These are phyloP conservation scores for Mus spicilegus DNA, from an alignment of 2,113 vertebrate species.

Conservation along the genomic window DNA sequence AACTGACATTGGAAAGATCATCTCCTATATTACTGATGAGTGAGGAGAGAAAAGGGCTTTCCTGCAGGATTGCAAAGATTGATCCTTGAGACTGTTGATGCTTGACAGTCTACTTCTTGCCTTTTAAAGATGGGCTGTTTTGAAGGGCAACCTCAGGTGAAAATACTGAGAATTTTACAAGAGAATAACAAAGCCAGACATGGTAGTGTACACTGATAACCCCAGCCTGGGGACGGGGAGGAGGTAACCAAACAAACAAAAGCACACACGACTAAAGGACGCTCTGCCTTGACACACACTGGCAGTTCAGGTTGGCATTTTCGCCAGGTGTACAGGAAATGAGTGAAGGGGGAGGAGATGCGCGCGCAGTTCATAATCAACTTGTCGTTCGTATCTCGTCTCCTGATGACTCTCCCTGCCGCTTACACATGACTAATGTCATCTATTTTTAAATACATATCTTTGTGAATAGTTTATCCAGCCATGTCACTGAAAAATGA, in stretches of 20 bases:
- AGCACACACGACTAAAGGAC: neutral
- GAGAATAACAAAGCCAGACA: neutral
- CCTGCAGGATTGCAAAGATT: neutral
- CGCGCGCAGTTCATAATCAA: neutral
- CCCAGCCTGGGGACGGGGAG: neutral
- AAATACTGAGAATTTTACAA: neutral
- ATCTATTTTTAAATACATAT: neutral
- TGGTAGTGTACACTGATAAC: neutral
- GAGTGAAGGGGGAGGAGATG: neutral
- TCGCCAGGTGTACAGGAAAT: neutral
- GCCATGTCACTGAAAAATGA: constrained; percentile 1
- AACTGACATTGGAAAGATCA: neutral
- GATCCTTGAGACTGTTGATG: neutral
- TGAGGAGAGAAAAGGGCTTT: neutral
- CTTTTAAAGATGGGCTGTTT: constrained; percentile 11
- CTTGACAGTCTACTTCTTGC: neutral
- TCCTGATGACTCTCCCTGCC: neutral
- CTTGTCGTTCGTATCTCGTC: neutral
- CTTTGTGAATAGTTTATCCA: constrained; percentile 35
- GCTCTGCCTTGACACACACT: neutral
- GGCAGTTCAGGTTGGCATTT: neutral
- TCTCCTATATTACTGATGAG: neutral
- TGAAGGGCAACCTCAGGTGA: neutral
- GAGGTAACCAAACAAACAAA: neutral
- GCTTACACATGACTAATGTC: constrained; percentile 26